These are phyloP conservation scores for Metalampra italica DNA, from an alignment of 2,888 invertebrate genomes.

Conservation along the genomic window DNA sequence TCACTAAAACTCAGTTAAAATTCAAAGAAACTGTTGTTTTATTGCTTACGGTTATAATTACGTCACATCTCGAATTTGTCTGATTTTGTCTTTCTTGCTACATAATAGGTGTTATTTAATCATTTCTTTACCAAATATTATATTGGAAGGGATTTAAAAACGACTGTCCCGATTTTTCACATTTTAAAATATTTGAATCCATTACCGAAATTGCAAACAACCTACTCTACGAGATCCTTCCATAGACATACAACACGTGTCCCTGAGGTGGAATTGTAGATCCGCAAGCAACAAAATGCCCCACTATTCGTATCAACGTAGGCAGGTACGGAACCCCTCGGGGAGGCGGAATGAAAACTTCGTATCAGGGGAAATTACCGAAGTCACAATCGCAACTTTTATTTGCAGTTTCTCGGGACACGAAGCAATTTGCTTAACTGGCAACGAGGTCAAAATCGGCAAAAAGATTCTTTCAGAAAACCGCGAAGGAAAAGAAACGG, in stretches of 20 bases:
- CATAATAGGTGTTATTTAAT: too few species aligned
- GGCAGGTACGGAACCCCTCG: slow-evolving; percentile 10
- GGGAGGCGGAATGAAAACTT: slow-evolving; percentile 34
- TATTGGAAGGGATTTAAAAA: too few species aligned
- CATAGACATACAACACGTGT: background rate
- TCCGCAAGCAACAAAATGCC: slow-evolving; percentile 1
- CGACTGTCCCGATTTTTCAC: too few species aligned
- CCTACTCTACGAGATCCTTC: too few species aligned
- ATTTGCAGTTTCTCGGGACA: slow-evolving; percentile 20
- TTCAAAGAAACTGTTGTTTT: too few species aligned
- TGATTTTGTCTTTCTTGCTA: too few species aligned
- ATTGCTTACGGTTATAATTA: too few species aligned
- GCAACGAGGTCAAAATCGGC: slow-evolving; percentile 9
- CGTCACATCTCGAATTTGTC: too few species aligned
- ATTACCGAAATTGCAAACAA: too few species aligned
- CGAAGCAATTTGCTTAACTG: slow-evolving; percentile 27
- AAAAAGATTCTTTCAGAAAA: background rate
- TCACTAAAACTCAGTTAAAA: too few species aligned
- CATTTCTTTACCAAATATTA: too few species aligned
- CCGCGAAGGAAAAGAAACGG: background rate
- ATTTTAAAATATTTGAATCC: too few species aligned
- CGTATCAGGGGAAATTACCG: slow-evolving; percentile 51
- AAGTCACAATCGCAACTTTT: slow-evolving; percentile 42
- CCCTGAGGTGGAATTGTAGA: slow-evolving; percentile 1
- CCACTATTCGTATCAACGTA: background rate